Percentiles rank a stretch among this genome's conserved stretches.
Conservation (phyloP, 37 sponge, comb jelly and placozoan genomes). For the Ianthella basta region DNA sequence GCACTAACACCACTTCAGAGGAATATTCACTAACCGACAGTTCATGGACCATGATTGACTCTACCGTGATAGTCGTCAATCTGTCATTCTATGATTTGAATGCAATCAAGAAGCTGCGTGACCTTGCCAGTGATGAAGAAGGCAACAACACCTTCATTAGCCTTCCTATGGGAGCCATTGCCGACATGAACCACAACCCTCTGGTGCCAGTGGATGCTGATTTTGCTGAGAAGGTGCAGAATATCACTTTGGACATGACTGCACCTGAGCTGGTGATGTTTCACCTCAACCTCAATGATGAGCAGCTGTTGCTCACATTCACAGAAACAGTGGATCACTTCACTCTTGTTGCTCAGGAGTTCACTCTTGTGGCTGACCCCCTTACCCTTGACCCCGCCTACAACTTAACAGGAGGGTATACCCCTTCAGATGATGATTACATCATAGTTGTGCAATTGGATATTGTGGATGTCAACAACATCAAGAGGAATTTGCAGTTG, state of each 20-base stretch:
- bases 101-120: conserved; percentile 76
- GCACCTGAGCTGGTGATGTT: conserved; percentile 74
- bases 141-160: conserved; percentile 60
- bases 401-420: conserved; percentile 65
- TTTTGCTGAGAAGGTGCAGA: conserved; percentile 43
- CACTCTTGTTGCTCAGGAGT: conserved; percentile 58
- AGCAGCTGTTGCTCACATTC: conserved; percentile 76
- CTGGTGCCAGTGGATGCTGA: conserved; percentile 28
- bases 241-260: conserved; percentile 71
- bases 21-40: conserved; percentile 67
- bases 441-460: conserved; percentile 73
- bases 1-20: not conserved
- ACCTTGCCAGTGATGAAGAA: conserved; percentile 50
- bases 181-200: conserved; percentile 75
- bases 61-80: conserved; percentile 54
- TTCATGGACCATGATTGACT: conserved; percentile 52
- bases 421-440: conserved; percentile 68
- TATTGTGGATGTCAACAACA: conserved; percentile 79
- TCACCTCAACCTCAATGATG: conserved; percentile 73
- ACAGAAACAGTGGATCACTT: conserved; percentile 77
- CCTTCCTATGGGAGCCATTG: conserved; percentile 55
- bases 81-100: conserved; percentile 84
- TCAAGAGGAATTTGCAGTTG: conserved; percentile 70
- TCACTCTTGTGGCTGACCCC: conserved; percentile 55
- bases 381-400: conserved; percentile 43